Evolutionary conservation across 2,888 invertebrate species (phyloP), one percentile per base, ranked within the genome.

Genomic region (Anagyrus pseudococci): DNA sequence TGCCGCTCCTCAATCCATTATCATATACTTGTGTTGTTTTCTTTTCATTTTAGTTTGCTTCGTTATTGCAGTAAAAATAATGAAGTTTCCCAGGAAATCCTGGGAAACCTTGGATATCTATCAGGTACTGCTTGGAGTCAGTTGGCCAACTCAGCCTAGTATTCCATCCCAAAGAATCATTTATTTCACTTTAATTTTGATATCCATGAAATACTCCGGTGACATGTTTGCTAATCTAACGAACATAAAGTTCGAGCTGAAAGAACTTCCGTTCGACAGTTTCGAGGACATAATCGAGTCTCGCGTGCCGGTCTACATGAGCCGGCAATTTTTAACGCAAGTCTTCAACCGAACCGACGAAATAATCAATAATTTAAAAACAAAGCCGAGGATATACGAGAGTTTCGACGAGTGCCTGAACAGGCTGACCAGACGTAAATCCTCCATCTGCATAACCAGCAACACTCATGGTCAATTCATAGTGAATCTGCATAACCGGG

Each of bases 141-240:
- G 29, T 22, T 33, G 37, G 2, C 1, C 22, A 2, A 47, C 15
- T 4, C 56, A 48, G 37, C 56, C 56, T 0, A 6, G 29, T 1
- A 13, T 10, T 1, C 10, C 13, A 3, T n/a, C n/a, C 8, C 33
- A 56, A 23, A 48, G 26, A 8, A 48, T 48, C 17, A 23, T 26
- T 15, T 48, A 46, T 15, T 15, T 46, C 2, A 46, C 20, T 23
- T 15, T 46, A 15, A 15, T 46, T 8, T 22, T 46, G 6, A 4
- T 46, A 19, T 49, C 48, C 26, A 48, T 57, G 48, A 41, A 26
- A 4, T 49, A 26, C 13, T 57, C 40, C 6, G 19, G 48, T 2
- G 59, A 60, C 10, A 48, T 29, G 2, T 48, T 60, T 8, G 54
- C 59, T 2, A 40, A 23, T 1, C 10, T 60, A 20, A 48, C 48